Percentiles rank a stretch among this genome's conserved stretches.
Conservation (phyloP, 2,113 vertebrate genomes). For the Antennarius striatus region DNA sequence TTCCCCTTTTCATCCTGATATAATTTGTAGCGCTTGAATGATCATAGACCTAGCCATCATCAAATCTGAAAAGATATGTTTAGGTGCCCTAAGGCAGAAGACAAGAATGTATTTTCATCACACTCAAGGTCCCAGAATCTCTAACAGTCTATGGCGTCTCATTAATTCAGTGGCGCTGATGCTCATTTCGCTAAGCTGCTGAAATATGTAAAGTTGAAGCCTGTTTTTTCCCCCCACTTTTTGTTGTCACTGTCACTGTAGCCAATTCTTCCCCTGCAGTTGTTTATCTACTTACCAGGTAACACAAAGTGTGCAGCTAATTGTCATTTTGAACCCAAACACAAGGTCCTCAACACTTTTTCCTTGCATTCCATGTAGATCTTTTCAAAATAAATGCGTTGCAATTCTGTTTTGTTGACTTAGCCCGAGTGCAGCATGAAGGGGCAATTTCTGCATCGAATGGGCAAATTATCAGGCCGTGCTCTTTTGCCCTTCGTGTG, state of each 20-base stretch:
- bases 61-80: slow-evolving; percentile 77
- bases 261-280: slow-evolving; percentile 68
- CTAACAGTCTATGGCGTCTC: slow-evolving; percentile 43
- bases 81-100: slow-evolving; percentile 69
- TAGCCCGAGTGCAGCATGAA: slow-evolving; percentile 1
- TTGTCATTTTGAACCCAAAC: slow-evolving; percentile 53
- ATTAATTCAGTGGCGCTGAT: slow-evolving; percentile 59
- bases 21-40: slow-evolving; percentile 79
- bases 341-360: slow-evolving; percentile 15
- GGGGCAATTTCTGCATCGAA: slow-evolving; percentile 28
- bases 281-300: slow-evolving; percentile 68
- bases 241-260: slow-evolving; percentile 45
- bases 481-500: slow-evolving; percentile 65
- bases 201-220: slow-evolving; percentile 55
- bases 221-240: slow-evolving; percentile 19
- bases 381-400: neutral
- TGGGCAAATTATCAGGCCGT: slow-evolving; percentile 55
- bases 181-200: slow-evolving; percentile 57
- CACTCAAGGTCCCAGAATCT: slow-evolving; percentile 62
- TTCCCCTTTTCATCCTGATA: slow-evolving; percentile 75
- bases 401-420: slow-evolving; percentile 22
- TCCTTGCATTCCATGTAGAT: slow-evolving; percentile 29
- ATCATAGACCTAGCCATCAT: slow-evolving; percentile 76
- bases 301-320: slow-evolving; percentile 59
- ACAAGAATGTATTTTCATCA: slow-evolving; percentile 77